phyloP scores from a whole-genome alignment of 1,140 invertebrate genomes.

The Melanaphis sacchari region DNA sequence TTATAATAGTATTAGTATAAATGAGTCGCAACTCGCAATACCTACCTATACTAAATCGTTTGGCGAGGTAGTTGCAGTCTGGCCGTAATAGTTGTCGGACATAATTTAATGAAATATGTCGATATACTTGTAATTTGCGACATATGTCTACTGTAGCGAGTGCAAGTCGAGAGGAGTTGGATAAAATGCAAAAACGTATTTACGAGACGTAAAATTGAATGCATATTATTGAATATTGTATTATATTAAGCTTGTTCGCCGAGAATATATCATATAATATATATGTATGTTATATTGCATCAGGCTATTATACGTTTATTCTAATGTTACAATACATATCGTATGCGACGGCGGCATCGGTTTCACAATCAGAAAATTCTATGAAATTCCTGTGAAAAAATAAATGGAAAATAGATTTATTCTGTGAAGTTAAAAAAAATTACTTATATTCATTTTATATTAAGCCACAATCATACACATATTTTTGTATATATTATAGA shows the following conservation, averaged over 20 bases:
- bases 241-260: background rate
- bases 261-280: background rate
- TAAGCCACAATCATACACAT: background rate
- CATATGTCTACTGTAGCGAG: background rate
- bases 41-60: no score
- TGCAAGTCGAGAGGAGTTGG: background rate
- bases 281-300: background rate
- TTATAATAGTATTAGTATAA: background rate
- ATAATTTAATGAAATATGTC: background rate
- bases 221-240: background rate
- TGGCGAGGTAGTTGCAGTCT: background rate
- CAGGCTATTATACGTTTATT: background rate
- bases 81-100: background rate
- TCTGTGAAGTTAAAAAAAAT: background rate
- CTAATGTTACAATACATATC: background rate
- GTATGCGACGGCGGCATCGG: background rate
- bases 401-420: background rate
- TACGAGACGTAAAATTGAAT: background rate
- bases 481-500: background rate
- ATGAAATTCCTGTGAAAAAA: background rate
- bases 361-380: slow-evolving; percentile 3
- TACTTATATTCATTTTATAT: background rate
- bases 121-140: background rate
- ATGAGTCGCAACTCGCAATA: background rate
- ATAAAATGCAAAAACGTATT: background rate